Base-by-base conservation (phyloP, 2,888 invertebrate species). In the Thera britannica region DNA sequence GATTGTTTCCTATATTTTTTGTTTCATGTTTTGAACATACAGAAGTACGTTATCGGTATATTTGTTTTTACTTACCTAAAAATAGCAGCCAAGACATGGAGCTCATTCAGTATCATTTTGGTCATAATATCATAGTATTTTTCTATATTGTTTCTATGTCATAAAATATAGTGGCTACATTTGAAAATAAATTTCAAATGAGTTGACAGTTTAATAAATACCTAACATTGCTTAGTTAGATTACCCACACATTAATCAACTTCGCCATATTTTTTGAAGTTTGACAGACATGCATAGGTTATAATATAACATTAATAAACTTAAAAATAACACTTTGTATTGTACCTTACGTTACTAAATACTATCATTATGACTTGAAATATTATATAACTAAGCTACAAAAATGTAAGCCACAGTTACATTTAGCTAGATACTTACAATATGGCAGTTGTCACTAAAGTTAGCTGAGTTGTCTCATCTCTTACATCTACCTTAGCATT, bases 401-500 rank as follows among this genome's bases (percentile, higher is more conserved):
- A 71, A 74, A 76, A 77, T 76, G 84, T 87, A 89, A 85, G 85
- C 84, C 86, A 84, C 83, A 82, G 82, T 86, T 86, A 88, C 77
- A 84, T 79, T 87, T 91, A 91, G 81, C 88, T 91, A 91, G 81
- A 84, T 90, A 80, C 91, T 93, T 92, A 93, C 88, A 89, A 88
- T 93, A 93, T 93, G 93, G 93, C 93, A 93, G 93, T 93, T 90
- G 89, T 92, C 90, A 88, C 89, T 88, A 90, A 66, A 85, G 92
- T 91, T 93, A 93, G 93, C 93, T 90, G 90, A 88, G 90, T 92
- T 92, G 90, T 85, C 62, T 83, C 76, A 78, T 82, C 85, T 80
- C 78, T 65, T 74, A 78, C 73, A 72, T 73, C 79, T 82, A 79
- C 74, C 80, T 84, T 83, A 85, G 83, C 77, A 82, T 86, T 87